A percentile compares a stretch with the other conserved stretches of the same genome.
These are phyloP conservation scores for Sphaerophoria rueppellii DNA, from an alignment of 2,888 invertebrate genomes.

Conservation along the genomic window DNA sequence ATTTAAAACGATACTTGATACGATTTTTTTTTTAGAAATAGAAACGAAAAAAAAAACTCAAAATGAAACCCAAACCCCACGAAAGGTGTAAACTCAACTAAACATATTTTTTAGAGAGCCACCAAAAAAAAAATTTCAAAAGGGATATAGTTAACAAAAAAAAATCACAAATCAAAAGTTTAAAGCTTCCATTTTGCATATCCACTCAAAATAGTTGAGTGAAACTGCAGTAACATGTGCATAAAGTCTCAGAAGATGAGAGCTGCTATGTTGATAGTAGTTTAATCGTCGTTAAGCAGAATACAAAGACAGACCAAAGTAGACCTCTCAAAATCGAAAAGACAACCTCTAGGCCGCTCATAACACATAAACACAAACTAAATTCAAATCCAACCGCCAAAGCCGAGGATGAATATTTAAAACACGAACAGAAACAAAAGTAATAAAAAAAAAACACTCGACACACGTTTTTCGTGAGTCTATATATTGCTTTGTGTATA, in stretches of 20 bases:
- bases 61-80: constrained; percentile 45
- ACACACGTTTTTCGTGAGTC: constrained; percentile 54
- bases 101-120: constrained; percentile 30
- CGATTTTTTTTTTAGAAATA: background rate
- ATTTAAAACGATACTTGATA: constrained; percentile 18
- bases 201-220: constrained; percentile 58
- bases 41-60: constrained; percentile 13
- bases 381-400: constrained; percentile 56
- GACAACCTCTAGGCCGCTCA: constrained; percentile 54
- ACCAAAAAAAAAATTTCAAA: constrained; percentile 40
- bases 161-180: constrained; percentile 18
- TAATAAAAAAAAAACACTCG: constrained; percentile 50
- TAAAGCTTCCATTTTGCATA: constrained; percentile 18
- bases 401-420: constrained; percentile 48
- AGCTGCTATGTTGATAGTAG: constrained; percentile 3
- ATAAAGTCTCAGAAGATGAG: background rate
- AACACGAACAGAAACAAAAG: constrained; percentile 38
- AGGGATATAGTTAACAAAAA: constrained; percentile 21
- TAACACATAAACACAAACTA: constrained; percentile 13
- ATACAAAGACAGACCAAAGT: constrained; percentile 17
- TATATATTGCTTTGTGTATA: constrained; percentile 31
- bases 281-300: constrained; percentile 31
- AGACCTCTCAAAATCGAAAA: constrained; percentile 24
- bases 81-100: constrained; percentile 49
- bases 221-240: constrained; percentile 48